phyloP scores from a whole-genome alignment of 2,888 invertebrate species.

The Nomada fabriciana region DNA sequence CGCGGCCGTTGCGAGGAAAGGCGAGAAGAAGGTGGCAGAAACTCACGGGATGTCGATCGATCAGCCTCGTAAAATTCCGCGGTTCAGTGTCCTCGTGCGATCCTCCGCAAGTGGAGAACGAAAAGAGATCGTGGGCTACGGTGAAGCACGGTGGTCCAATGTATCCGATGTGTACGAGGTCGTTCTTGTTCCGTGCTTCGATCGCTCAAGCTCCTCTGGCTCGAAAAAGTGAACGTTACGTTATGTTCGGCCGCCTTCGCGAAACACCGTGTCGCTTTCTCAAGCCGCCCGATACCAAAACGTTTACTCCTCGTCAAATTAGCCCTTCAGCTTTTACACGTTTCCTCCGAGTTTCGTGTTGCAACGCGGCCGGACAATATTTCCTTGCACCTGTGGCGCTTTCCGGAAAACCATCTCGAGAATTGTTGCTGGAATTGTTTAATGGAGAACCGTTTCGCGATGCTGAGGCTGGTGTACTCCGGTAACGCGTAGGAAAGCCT shows the following conservation, averaged over 20 bases:
- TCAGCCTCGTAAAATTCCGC: conserved; percentile 63
- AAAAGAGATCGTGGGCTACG: conserved; percentile 16
- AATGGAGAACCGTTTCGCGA: neutral
- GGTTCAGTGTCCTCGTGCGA: conserved; percentile 48
- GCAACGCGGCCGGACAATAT: neutral
- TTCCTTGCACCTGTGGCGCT: neutral
- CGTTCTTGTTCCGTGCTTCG: conserved; percentile 46
- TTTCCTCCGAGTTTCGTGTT: neutral
- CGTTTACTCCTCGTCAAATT: conserved; percentile 26
- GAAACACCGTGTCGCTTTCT: conserved; percentile 69
- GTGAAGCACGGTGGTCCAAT: conserved; percentile 44
- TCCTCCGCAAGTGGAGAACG: conserved; percentile 19
- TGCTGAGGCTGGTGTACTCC: no score
- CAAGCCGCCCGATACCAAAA: conserved; percentile 53
- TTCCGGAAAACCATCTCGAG: no score
- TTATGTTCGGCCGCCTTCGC: conserved; percentile 60
- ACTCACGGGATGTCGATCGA: conserved; percentile 75
- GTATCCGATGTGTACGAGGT: conserved; percentile 55
- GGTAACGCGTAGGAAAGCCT: neutral
- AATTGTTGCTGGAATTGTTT: no score
- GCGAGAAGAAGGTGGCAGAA: conserved; percentile 70
- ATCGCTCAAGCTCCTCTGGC: conserved; percentile 34
- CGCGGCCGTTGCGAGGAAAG: conserved; percentile 34
- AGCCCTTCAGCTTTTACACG: neutral
- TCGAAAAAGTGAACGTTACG: conserved; percentile 73